Evolutionary conservation across 2,888 invertebrate species (phyloP), one percentile per base, ranked within the genome.

Genomic region (Tiliacea aurago): DNA sequence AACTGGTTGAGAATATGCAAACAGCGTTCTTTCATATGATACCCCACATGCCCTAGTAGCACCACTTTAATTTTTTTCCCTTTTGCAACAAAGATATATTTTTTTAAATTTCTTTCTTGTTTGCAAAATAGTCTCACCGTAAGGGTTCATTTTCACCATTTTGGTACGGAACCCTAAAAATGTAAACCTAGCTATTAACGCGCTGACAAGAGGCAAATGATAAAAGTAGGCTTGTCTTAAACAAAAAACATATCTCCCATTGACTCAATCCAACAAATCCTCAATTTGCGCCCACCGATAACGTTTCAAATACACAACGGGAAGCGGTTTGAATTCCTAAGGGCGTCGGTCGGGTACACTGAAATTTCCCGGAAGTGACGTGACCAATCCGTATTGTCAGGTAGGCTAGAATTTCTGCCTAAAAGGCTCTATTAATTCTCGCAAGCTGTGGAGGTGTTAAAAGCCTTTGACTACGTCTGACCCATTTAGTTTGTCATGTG

Each of bases 301-400:
- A 33, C 56, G 1, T 53, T 74, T 58, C 56, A 33, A 33, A 33
- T 33, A n/a, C n/a, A 33, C 33, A 67, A 15, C 59, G 43, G 55
- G 37, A 68, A 56, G 68, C 41, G 55, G 33, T 69, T 43, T 45
- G 33, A 68, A 76, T 81, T 61, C 76, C 76, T 45, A 49, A 69
- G 59, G 41, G 69, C 45, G 56, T 64, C 45, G n/a, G 20, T 66
- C 43, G 49, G 59, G 68, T 67, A 76, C 18, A 59, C 76, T 41
- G 4, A 69, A 76, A 61, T 55, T 65, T 61, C 6, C 61, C 63
- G 62, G 47, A 58, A 49, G 56, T 58, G 56, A 80, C 56, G 76
- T 61, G 61, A 68, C 68, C 76, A 76, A 76, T 61, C 53, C n/a
- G 45, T 56, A 49, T 55, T 64, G 18, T 78, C 53, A 62, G 76